A percentile compares a stretch with the other conserved stretches of the same genome.
Evolutionary conservation across 1,140 invertebrate genomes (phyloP).

Genomic region (Vanessa tameamea): DNA sequence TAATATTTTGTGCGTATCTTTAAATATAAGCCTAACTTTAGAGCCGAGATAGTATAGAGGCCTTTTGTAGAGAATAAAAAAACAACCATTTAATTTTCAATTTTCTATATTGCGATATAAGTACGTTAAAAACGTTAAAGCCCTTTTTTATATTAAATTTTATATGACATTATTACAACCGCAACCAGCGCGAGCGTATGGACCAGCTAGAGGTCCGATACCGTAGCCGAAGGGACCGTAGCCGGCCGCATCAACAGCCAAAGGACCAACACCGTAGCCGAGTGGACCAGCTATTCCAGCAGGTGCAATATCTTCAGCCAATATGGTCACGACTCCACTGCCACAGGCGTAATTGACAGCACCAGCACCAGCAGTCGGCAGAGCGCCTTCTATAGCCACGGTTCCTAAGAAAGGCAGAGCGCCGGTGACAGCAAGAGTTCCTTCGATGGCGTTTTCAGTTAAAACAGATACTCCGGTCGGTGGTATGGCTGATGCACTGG

Average conservation of each 20-base stretch:
- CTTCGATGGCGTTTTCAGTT: constrained; percentile 50
- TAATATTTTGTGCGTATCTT: no score
- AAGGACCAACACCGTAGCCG: constrained; percentile 20
- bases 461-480: constrained; percentile 48
- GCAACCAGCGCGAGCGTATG: not conserved
- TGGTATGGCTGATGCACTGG: constrained; percentile 47
- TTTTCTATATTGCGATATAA: no score
- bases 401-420: constrained; percentile 49
- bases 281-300: constrained; percentile 14
- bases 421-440: constrained; percentile 43
- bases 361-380: constrained; percentile 48
- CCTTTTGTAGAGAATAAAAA: no score
- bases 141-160: not conserved
- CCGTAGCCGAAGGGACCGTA: not conserved
- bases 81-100: no score
- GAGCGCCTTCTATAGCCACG: constrained; percentile 46
- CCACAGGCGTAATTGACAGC: constrained; percentile 49
- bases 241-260: not conserved
- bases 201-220: not conserved
- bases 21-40: no score
- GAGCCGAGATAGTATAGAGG: no score
- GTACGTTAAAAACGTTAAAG: no score
- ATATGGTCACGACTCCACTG: constrained; percentile 45
- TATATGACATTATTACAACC: not conserved
- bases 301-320: constrained; percentile 39